Percentiles rank a stretch among this genome's conserved stretches.
Evolutionary conservation across 2,113 vertebrate species (phyloP).

Genomic region (Sylvietta virens): DNA sequence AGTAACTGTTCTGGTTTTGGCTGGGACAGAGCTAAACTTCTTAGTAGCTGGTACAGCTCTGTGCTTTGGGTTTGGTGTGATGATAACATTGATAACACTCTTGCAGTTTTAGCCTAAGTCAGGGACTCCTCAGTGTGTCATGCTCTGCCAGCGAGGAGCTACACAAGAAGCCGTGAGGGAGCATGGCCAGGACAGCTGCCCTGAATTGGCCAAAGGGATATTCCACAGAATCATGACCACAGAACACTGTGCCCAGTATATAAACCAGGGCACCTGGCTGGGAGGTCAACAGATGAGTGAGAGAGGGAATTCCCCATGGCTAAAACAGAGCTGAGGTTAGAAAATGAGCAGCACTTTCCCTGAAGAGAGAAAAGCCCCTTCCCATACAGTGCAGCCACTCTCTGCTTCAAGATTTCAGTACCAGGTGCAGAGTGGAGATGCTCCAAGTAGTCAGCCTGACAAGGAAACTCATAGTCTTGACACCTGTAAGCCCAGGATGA

Average conservation of each 20-base stretch:
- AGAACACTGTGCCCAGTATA: neutral
- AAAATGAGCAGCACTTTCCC: neutral
- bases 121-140: neutral
- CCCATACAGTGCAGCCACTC: neutral
- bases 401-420: neutral
- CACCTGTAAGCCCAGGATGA: neutral
- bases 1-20: neutral
- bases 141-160: neutral
- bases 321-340: neutral
- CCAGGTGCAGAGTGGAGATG: neutral
- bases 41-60: neutral
- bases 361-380: neutral
- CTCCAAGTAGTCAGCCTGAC: neutral
- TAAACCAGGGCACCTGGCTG: neutral
- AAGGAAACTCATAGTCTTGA: neutral
- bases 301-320: neutral
- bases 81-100: neutral
- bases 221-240: neutral
- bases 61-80: neutral
- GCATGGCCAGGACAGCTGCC: neutral
- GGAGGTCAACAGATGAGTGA: neutral
- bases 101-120: neutral
- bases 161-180: neutral
- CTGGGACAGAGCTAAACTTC: neutral
- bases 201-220: neutral